Conservation (phyloP, 1,140 invertebrate genomes). For the Hesperophylax magnus region DNA sequence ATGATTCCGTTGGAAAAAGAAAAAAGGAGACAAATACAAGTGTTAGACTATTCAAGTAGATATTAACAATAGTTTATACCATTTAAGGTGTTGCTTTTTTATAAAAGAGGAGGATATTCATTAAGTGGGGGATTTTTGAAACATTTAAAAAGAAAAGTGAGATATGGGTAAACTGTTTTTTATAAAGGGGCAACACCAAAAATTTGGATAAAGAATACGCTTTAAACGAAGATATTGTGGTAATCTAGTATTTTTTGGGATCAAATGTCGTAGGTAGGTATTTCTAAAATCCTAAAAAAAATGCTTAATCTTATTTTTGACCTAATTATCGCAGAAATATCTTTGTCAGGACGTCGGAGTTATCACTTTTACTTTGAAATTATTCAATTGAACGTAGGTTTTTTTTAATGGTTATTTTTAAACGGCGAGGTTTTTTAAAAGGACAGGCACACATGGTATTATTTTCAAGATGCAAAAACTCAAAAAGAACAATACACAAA, state of each 20-base stretch:
- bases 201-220: conserved; percentile 1
- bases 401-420: neutral
- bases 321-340: neutral
- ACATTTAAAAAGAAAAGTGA: neutral
- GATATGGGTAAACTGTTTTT: neutral
- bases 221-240: neutral
- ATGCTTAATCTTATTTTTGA: neutral
- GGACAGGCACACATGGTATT: conserved; percentile 19
- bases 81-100: conserved; percentile 10
- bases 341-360: neutral
- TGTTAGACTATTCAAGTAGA: conserved; percentile 20
- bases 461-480: conserved; percentile 27
- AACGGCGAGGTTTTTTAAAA: neutral
- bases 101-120: neutral
- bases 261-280: neutral
- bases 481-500: conserved; percentile 25
- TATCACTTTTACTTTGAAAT: neutral
- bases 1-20: conserved; percentile 28
- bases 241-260: conserved; percentile 48
- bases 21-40: conserved; percentile 28
- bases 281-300: neutral
- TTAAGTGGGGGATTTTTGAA: neutral
- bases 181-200: conserved; percentile 25
- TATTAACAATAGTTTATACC: neutral
- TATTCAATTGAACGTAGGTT: neutral